phyloP scores from a whole-genome alignment of 2,113 vertebrate genomes.

The Petrocephalus microphthalmus region DNA sequence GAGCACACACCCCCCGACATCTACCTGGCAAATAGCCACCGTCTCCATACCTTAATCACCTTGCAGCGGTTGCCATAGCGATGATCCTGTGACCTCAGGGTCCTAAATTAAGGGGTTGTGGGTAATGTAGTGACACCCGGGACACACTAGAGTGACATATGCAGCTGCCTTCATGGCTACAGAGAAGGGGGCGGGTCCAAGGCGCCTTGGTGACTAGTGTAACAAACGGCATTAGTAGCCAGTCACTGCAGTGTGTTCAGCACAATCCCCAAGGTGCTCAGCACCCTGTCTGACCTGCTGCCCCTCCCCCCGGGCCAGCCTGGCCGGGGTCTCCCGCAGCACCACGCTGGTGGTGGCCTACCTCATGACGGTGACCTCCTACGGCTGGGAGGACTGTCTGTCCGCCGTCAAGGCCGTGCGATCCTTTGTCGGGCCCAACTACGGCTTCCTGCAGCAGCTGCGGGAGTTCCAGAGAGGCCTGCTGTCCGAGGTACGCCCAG shows the following conservation, averaged over 20 bases:
- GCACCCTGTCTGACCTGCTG: neutral
- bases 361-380: slow-evolving; percentile 79
- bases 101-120: neutral
- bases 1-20: neutral
- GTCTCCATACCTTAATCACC: neutral
- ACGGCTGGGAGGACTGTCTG: slow-evolving; percentile 74
- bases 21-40: neutral
- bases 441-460: slow-evolving; percentile 80
- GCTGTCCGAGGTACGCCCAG: slow-evolving; percentile 68
- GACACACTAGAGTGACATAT: neutral
- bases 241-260: neutral
- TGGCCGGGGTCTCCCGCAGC: slow-evolving; percentile 83
- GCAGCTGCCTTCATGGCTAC: neutral
- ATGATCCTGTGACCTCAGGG: neutral
- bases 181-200: neutral
- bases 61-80: neutral
- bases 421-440: slow-evolving; percentile 75
- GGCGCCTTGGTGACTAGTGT: neutral
- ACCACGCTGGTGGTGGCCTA: slow-evolving; percentile 81
- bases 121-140: neutral
- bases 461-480: slow-evolving; percentile 71
- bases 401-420: slow-evolving; percentile 69
- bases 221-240: neutral
- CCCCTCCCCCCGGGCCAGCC: slow-evolving; percentile 47
- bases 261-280: neutral